Conservation (phyloP, 2,888 invertebrate genomes). For the Drosophila percnosoma region DNA sequence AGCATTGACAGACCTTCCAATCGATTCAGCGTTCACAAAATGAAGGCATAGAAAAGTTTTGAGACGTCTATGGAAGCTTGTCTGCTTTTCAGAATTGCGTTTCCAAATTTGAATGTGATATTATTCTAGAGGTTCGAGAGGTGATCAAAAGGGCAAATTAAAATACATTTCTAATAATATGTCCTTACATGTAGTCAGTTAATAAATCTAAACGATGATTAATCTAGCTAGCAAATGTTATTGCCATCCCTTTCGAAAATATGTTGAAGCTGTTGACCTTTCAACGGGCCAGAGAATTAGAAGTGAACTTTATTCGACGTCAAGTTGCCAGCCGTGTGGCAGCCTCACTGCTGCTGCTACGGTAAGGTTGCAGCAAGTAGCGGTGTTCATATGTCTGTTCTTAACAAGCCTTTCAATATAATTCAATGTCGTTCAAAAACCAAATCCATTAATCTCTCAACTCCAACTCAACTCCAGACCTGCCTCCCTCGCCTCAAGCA, state of each 20-base stretch:
- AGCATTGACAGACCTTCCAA: not conserved
- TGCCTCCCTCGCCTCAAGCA: slow-evolving; percentile 15
- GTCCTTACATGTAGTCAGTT: too few species aligned
- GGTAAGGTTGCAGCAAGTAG: slow-evolving; percentile 7
- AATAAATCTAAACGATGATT: not conserved
- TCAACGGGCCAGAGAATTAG: slow-evolving; percentile 3
- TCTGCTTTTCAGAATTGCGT: not conserved
- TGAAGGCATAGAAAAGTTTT: not conserved
- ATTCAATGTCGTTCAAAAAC: slow-evolving; percentile 57
- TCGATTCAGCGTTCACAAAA: not conserved
- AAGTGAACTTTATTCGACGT: slow-evolving; percentile 28
- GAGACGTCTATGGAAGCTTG: not conserved
- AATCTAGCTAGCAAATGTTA: not conserved
- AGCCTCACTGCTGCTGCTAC: not conserved
- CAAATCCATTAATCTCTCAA: slow-evolving; percentile 63
- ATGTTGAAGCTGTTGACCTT: slow-evolving; percentile 16
- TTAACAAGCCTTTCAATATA: slow-evolving; percentile 65
- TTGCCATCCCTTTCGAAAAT: slow-evolving; percentile 4
- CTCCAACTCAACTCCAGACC: slow-evolving; percentile 15
- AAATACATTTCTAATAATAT: not conserved
- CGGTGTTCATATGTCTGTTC: slow-evolving; percentile 60
- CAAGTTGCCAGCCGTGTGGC: slow-evolving; percentile 10
- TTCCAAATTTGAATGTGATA: not conserved
- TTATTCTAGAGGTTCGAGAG: not conserved
- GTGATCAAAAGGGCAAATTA: not conserved